Evolutionary conservation across 2,888 invertebrate species (phyloP).

Genomic region (Noctua pronuba): DNA sequence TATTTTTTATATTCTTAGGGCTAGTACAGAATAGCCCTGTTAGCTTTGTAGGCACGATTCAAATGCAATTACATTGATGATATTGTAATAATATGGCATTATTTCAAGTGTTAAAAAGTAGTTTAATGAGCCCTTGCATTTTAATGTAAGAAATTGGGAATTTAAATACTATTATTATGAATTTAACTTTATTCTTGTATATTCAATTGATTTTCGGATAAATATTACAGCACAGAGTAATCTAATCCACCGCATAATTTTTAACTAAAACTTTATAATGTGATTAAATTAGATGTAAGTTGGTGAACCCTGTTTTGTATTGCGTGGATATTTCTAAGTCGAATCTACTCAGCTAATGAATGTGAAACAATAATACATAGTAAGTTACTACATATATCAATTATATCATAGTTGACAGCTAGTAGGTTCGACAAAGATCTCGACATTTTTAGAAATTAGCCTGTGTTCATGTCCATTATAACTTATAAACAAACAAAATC

Average conservation of each 20-base stretch:
- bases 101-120: slow-evolving; percentile 2
- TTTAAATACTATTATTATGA: slow-evolving; percentile 24
- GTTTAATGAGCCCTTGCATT: neutral
- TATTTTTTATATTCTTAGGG: slow-evolving; percentile 44
- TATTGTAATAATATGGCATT: slow-evolving; percentile 9
- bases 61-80: neutral
- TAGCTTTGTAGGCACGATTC: slow-evolving; percentile 21
- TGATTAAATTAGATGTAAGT: slow-evolving; percentile 65
- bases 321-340: slow-evolving; percentile 56
- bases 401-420: slow-evolving; percentile 52
- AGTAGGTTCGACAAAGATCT: slow-evolving; percentile 55
- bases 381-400: slow-evolving; percentile 63
- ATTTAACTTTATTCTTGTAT: slow-evolving; percentile 26
- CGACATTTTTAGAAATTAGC: slow-evolving; percentile 41
- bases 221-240: slow-evolving; percentile 27
- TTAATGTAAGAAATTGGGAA: slow-evolving; percentile 8
- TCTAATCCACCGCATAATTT: slow-evolving; percentile 67
- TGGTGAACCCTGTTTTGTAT: slow-evolving; percentile 47
- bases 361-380: slow-evolving; percentile 60
- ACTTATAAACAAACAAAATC: slow-evolving; percentile 26
- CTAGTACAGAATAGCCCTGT: slow-evolving; percentile 21
- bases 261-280: slow-evolving; percentile 56
- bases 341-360: slow-evolving; percentile 53
- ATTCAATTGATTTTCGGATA: slow-evolving; percentile 26
- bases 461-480: slow-evolving; percentile 38